Evolutionary conservation across 2,113 vertebrate genomes (phyloP), one percentile per base, ranked within the genome.

Genomic region (Phyllostomus hastatus): DNA sequence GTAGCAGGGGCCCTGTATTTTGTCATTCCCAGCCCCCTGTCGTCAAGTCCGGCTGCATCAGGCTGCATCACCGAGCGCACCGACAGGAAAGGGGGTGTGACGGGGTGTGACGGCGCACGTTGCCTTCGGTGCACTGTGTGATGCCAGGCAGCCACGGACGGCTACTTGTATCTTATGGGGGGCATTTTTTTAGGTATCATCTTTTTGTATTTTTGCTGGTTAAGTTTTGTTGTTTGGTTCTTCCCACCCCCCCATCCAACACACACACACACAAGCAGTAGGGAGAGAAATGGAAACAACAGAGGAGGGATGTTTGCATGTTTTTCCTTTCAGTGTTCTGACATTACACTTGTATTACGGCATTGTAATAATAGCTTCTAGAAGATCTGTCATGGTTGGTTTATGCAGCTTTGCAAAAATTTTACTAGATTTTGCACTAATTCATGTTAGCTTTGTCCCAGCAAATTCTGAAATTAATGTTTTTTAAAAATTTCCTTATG

Each of bases 361-460:
- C 66, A 66, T 43, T 75, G 0, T 76, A 3, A 33, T 38, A 19
- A 73, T 84, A 52, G 80, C 72, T 88, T 89, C 35, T 76, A 10
- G 86, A 24, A 91, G 15, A 38, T 87, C 96, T 70, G 96, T 97
- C 89, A 0, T 24, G 75, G 81, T 83, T 84, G 94, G 88, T 87
- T 95, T 86, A 41, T 61, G 97, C 52, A 73, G 97, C 96, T 98
- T 97, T 93, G 70, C 96, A 76, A 91, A 92, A 90, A 0, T 87
- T 88, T 90, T 75, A 92, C 82, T 88, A 93, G 97, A 97, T 95
- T 97, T 98, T 98, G 98, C 98, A 98, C 98, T 98, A 97, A 98
- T 73, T 98, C 98, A 54, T 75, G 41, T 57, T 96, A 82, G 2
- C 95, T 97, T 96, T 98, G 94, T 88, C 97, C 97, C 95, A 0